Percentiles rank a stretch among this genome's conserved stretches.
Evolutionary conservation across 2,113 vertebrate genomes (phyloP).

Genomic region (Lycaon pictus): DNA sequence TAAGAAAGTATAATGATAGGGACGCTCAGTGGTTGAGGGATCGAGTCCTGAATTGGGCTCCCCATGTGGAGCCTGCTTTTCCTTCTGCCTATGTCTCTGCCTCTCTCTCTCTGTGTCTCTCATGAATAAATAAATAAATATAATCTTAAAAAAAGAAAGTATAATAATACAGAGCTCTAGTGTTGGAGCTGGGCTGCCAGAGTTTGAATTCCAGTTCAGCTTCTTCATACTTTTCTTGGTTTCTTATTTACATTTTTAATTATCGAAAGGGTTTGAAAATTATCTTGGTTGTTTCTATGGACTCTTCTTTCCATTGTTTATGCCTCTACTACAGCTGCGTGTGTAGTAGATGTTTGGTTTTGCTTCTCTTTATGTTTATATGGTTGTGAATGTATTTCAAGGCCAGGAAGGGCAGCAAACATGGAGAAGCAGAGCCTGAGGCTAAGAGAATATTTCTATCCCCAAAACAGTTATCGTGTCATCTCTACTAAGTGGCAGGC

Average conservation of each 20-base stretch:
- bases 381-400: not conserved
- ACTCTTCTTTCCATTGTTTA: not conserved
- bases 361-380: not conserved
- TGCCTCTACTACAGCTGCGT: not conserved
- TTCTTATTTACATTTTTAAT: slow-evolving; percentile 12
- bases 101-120: no score
- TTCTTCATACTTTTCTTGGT: not conserved
- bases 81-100: no score
- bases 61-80: no score
- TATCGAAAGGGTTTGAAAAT: not conserved
- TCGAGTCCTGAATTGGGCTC: no score
- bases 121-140: no score
- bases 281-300: not conserved
- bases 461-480: not conserved
- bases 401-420: not conserved
- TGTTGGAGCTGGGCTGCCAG: not conserved
- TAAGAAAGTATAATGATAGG: not conserved
- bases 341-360: not conserved
- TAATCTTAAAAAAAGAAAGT: not conserved
- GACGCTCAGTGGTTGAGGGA: no score
- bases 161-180: not conserved
- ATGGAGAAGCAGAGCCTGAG: not conserved
- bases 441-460: not conserved
- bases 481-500: not conserved
- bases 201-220: not conserved